phyloP scores from a whole-genome alignment of 2,113 vertebrate species.

The Erinaceus europaeus region DNA sequence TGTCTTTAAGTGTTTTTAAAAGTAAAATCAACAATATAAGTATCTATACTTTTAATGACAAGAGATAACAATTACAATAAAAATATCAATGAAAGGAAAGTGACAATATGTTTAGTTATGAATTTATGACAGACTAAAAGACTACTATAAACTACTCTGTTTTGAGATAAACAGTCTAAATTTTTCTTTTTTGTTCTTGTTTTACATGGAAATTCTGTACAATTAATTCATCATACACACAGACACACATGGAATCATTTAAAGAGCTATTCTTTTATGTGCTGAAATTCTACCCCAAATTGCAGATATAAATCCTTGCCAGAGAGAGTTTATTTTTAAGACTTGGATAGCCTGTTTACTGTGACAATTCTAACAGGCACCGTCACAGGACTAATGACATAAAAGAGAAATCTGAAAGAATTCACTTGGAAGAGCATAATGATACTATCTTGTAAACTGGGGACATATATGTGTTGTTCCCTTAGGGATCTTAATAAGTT shows the following conservation, averaged over 20 bases:
- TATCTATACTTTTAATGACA: neutral
- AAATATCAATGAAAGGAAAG: neutral
- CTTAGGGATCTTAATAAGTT: conserved; percentile 8
- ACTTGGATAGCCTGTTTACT: neutral
- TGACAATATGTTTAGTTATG: neutral
- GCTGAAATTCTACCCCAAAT: conserved; percentile 38
- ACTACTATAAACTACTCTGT: neutral
- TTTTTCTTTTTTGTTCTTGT: neutral
- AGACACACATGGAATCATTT: neutral
- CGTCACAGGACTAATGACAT: neutral
- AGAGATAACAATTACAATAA: neutral
- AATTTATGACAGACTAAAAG: neutral
- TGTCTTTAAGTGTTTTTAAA: neutral
- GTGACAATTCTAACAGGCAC: neutral
- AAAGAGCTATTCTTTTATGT: conserved; percentile 4
- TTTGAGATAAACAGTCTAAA: neutral
- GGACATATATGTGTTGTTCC: neutral
- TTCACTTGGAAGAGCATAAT: neutral
- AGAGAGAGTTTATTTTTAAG: conserved; percentile 52
- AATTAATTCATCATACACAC: neutral
- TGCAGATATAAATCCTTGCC: neutral
- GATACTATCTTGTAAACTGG: neutral
- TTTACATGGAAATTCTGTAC: neutral
- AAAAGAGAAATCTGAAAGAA: neutral
- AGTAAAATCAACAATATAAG: neutral